Conservation (phyloP, 92 coral and sea anemone species). For the Porites divaricata region DNA sequence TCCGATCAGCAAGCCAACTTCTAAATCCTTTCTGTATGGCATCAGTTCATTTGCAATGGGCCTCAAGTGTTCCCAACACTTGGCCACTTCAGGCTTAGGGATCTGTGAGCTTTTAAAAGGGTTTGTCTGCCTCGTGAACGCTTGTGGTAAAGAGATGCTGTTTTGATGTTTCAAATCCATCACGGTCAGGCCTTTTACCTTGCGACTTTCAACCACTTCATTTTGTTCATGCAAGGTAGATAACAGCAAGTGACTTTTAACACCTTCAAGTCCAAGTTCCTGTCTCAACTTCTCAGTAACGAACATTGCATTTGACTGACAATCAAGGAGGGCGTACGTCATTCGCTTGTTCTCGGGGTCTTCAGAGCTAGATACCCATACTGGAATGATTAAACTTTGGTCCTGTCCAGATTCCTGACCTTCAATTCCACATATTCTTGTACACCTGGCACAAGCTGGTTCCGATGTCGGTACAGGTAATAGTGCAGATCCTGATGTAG, state of each 20-base stretch:
- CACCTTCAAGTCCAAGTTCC: slow-evolving; percentile 27
- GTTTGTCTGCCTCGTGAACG: slow-evolving; percentile 42
- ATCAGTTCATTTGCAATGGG: slow-evolving; percentile 41
- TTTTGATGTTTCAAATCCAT: slow-evolving; percentile 28
- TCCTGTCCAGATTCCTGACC: neutral
- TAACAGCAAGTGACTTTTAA: slow-evolving; percentile 36
- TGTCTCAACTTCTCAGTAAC: slow-evolving; percentile 40
- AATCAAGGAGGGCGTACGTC: too few species aligned
- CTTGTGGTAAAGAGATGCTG: slow-evolving; percentile 32
- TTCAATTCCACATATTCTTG: neutral
- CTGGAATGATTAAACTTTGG: too few species aligned
- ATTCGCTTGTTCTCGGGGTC: too few species aligned
- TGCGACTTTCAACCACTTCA: slow-evolving; percentile 21
- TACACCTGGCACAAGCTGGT: neutral
- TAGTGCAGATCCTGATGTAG: too few species aligned
- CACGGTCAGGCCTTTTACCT: neutral
- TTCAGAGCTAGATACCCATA: too few species aligned
- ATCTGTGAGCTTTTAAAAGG: slow-evolving; percentile 47
- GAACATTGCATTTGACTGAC: too few species aligned
- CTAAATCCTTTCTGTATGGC: slow-evolving; percentile 49
- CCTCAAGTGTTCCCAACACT: slow-evolving; percentile 40
- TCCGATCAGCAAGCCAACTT: slow-evolving; percentile 55
- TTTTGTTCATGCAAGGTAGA: slow-evolving; percentile 61
- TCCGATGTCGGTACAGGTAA: neutral
- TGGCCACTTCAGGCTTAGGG: slow-evolving; percentile 62